These are phyloP conservation scores for Porites lutea DNA, from an alignment of 64 coral and sea anemone genomes.

Conservation along the genomic window DNA sequence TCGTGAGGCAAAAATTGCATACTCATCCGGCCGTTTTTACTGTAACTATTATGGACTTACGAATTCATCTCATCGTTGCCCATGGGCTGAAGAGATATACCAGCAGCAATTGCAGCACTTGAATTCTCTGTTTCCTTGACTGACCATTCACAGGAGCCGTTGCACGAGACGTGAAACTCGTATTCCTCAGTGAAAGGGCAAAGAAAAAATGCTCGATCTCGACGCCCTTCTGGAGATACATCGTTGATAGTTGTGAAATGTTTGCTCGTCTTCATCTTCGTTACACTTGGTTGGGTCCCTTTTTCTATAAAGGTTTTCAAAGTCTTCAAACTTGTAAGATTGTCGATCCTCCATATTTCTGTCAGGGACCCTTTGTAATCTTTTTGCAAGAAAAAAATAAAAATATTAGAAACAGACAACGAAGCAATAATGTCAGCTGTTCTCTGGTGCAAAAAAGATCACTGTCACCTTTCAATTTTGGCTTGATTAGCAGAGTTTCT, in stretches of 20 bases:
- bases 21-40: too few species aligned
- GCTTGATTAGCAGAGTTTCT: too few species aligned
- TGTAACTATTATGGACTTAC: neutral
- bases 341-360: neutral
- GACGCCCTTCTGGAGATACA: neutral
- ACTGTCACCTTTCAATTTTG: too few species aligned
- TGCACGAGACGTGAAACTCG: neutral
- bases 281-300: neutral
- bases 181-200: neutral
- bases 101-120: neutral
- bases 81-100: neutral
- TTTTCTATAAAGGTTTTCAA: neutral
- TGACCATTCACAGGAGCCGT: neutral
- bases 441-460: too few species aligned
- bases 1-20: too few species aligned
- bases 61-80: neutral
- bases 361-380: neutral
- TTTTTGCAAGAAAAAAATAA: neutral
- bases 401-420: neutral
- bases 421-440: neutral
- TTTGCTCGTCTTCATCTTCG: neutral
- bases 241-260: neutral
- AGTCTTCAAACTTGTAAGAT: neutral
- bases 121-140: neutral
- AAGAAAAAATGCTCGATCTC: neutral